Evolutionary conservation across 2,888 invertebrate genomes (phyloP).

Genomic region (Drosophila neotestacea): DNA sequence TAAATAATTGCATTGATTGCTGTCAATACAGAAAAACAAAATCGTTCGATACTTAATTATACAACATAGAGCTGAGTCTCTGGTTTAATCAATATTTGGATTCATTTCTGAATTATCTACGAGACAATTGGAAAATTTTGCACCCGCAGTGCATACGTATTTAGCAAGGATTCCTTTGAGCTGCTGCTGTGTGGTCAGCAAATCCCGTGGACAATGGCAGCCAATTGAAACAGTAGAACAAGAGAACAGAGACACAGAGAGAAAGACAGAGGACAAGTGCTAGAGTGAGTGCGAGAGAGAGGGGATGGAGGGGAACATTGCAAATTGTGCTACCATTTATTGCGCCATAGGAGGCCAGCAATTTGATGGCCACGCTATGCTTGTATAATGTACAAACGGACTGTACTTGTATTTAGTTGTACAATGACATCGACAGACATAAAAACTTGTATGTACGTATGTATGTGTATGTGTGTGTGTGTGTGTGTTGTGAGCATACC

Average conservation of each 20-base stretch:
- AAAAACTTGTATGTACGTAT: conserved; percentile 1
- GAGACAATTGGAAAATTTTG: background rate
- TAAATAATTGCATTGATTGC: background rate
- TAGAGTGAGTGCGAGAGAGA: background rate
- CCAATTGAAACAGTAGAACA: conserved; percentile 53
- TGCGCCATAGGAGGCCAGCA: conserved; percentile 48
- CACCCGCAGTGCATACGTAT: conserved; percentile 35
- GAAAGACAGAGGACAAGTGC: background rate
- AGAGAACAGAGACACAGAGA: background rate
- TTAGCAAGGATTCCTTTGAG: conserved; percentile 19
- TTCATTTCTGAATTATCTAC: background rate
- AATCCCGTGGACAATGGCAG: conserved; percentile 61
- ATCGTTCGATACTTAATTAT: no score
- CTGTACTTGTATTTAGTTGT: conserved; percentile 43
- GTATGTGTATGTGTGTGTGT: conserved; percentile 14
- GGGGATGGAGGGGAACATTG: conserved; percentile 10
- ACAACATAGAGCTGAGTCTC: background rate
- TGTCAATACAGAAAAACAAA: background rate
- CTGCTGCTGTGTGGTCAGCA: conserved; percentile 50
- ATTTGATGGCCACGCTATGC: conserved; percentile 30
- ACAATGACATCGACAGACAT: conserved; percentile 19
- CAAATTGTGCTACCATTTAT: conserved; percentile 60
- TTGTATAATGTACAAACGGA: conserved; percentile 20
- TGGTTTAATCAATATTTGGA: background rate
- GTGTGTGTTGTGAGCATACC: conserved; percentile 16